phyloP scores from a whole-genome alignment of 1,140 invertebrate genomes.

The Diplogasteroides magnus region DNA sequence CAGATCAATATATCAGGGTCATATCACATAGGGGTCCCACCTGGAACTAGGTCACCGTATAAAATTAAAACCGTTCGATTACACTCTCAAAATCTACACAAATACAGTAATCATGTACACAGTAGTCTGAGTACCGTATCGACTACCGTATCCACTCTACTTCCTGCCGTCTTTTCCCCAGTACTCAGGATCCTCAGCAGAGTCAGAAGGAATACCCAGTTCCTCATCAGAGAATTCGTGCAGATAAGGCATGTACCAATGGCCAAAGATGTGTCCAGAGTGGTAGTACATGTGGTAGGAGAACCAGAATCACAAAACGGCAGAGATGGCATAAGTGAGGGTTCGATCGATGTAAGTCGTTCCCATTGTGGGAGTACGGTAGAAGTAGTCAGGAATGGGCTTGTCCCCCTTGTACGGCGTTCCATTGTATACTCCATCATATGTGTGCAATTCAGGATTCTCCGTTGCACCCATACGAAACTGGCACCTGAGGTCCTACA shows the following conservation, averaged over 20 bases:
- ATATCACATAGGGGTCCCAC: too few species aligned
- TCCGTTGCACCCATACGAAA: slow-evolving; percentile 30
- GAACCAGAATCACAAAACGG: slow-evolving; percentile 40
- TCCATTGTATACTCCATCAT: slow-evolving; percentile 32
- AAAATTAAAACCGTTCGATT: too few species aligned
- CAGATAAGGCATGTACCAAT: slow-evolving; percentile 50
- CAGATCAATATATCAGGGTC: too few species aligned
- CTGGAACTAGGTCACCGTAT: too few species aligned
- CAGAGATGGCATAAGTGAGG: slow-evolving; percentile 29
- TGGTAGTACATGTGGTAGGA: slow-evolving; percentile 48
- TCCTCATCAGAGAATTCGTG: slow-evolving; percentile 52
- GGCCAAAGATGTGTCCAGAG: slow-evolving; percentile 41
- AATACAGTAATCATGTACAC: too few species aligned
- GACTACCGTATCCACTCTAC: slow-evolving; percentile 47
- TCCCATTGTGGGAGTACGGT: slow-evolving; percentile 34
- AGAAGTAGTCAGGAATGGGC: slow-evolving; percentile 31
- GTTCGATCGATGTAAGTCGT: slow-evolving; percentile 34
- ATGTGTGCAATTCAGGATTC: slow-evolving; percentile 37
- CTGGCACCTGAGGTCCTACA: slow-evolving; percentile 26
- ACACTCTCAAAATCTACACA: too few species aligned
- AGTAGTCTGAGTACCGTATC: too few species aligned
- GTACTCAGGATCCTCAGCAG: slow-evolving; percentile 52
- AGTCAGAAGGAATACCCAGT: slow-evolving; percentile 51
- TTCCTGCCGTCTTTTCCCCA: slow-evolving; percentile 49
- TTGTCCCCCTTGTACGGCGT: slow-evolving; percentile 32